phyloP scores from a whole-genome alignment of 2,797 vertebrate species.

The Gymnopithys bicolor region DNA sequence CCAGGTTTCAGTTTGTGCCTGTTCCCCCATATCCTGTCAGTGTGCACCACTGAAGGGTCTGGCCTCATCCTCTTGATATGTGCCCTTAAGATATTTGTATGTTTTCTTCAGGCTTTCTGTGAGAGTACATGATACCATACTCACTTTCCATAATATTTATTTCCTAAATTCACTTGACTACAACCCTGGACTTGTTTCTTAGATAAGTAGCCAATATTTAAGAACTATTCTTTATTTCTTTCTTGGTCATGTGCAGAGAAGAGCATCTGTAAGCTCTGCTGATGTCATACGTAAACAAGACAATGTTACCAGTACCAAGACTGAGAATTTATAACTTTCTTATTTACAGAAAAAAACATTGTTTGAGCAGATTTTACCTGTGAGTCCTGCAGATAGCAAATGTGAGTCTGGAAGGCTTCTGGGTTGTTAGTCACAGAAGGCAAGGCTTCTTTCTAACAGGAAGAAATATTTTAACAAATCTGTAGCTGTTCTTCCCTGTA shows the following conservation, averaged over 20 bases:
- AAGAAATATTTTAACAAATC: background rate
- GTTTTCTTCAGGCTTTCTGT: background rate
- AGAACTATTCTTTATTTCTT: background rate
- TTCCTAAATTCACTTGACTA: background rate
- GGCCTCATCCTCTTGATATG: background rate
- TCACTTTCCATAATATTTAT: background rate
- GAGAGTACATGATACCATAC: background rate
- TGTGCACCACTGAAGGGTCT: background rate
- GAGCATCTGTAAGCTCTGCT: background rate
- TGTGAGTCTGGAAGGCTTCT: background rate
- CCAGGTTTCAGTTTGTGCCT: background rate
- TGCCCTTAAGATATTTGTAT: too few relatives aligned
- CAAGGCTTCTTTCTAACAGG: background rate
- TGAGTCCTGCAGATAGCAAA: background rate
- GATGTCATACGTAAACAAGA: background rate
- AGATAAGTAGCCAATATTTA: background rate
- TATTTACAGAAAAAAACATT: background rate
- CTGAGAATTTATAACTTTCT: background rate
- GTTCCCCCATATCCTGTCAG: background rate
- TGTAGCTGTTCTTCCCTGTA: background rate
- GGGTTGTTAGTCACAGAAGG: background rate
- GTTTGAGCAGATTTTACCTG: background rate
- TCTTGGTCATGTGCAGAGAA: background rate
- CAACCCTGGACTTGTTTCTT: background rate
- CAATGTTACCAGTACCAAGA: background rate